phyloP scores from a whole-genome alignment of 1,140 invertebrate species.

The Apis florea region DNA sequence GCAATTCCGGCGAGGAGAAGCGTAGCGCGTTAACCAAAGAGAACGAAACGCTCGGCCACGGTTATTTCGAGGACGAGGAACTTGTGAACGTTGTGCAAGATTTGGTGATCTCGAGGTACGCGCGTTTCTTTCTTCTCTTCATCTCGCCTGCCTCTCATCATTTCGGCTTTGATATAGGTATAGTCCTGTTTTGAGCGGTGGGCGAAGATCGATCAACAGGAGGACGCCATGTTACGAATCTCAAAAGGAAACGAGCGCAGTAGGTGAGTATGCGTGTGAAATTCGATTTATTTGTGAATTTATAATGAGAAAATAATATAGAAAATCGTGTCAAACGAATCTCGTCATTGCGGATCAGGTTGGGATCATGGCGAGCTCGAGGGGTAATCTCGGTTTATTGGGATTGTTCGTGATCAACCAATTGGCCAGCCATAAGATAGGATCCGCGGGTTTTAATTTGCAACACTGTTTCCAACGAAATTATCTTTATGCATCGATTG shows the following conservation, averaged over 20 bases:
- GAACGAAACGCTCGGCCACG: not conserved
- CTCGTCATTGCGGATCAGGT: not conserved
- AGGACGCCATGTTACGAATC: conserved; percentile 40
- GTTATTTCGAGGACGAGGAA: conserved; percentile 24
- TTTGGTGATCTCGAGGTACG: conserved; percentile 70
- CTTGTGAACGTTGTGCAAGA: conserved; percentile 61
- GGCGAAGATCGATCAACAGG: conserved; percentile 32
- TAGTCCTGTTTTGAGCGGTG: conserved; percentile 43
- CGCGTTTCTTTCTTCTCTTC: too few species aligned
- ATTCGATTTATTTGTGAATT: too few species aligned
- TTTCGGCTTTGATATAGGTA: too few species aligned
- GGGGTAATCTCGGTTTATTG: conserved; percentile 83
- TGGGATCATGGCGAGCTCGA: conserved; percentile 68
- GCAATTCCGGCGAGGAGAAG: not conserved
- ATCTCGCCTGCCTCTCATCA: too few species aligned
- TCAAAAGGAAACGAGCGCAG: conserved; percentile 30
- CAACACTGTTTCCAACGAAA: conserved; percentile 76
- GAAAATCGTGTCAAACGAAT: too few species aligned
- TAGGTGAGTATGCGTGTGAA: conserved; percentile 47
- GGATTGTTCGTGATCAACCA: conserved; percentile 89
- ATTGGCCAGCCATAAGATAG: conserved; percentile 89
- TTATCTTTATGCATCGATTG: too few species aligned
- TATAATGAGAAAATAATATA: too few species aligned
- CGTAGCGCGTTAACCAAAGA: not conserved
- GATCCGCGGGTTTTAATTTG: conserved; percentile 86